A percentile compares a stretch with the other conserved stretches of the same genome.
phyloP scores from a whole-genome alignment of 2,888 invertebrate genomes.

The Carabus problematicus region DNA sequence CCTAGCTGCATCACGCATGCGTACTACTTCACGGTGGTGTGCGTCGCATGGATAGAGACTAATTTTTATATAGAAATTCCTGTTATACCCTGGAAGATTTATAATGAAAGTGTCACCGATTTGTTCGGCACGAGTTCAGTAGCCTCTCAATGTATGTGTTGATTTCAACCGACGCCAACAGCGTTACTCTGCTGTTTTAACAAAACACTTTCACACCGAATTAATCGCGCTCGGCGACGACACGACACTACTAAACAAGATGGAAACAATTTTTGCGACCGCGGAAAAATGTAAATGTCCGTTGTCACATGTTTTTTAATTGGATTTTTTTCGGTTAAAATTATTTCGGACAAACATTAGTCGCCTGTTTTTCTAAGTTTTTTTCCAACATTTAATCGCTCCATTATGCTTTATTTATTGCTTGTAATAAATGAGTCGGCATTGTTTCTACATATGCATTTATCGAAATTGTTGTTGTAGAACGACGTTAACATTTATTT shows the following conservation, averaged over 20 bases:
- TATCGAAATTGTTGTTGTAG: too few species aligned
- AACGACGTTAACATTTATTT: too few species aligned
- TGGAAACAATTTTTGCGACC: constrained; percentile 19
- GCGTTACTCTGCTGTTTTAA: constrained; percentile 35
- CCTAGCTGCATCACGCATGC: neutral
- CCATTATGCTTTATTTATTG: too few species aligned
- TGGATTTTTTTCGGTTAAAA: constrained; percentile 12
- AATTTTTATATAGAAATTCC: constrained; percentile 39
- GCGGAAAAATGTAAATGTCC: constrained; percentile 14
- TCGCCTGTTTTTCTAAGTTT: too few species aligned
- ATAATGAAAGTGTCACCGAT: constrained; percentile 27
- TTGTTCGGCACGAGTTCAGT: constrained; percentile 24
- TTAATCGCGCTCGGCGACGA: constrained; percentile 34
- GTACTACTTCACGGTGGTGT: neutral
- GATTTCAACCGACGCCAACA: constrained; percentile 36
- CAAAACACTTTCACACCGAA: constrained; percentile 37
- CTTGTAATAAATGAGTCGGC: too few species aligned
- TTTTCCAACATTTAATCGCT: too few species aligned
- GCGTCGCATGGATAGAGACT: constrained; percentile 20
- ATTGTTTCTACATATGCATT: too few species aligned
- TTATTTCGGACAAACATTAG: too few species aligned
- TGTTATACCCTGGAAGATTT: constrained; percentile 35
- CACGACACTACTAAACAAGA: neutral
- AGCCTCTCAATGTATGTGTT: constrained; percentile 35
- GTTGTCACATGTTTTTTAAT: constrained; percentile 25